phyloP scores from a whole-genome alignment of 2,888 invertebrate species.

The Acheta domesticus region DNA sequence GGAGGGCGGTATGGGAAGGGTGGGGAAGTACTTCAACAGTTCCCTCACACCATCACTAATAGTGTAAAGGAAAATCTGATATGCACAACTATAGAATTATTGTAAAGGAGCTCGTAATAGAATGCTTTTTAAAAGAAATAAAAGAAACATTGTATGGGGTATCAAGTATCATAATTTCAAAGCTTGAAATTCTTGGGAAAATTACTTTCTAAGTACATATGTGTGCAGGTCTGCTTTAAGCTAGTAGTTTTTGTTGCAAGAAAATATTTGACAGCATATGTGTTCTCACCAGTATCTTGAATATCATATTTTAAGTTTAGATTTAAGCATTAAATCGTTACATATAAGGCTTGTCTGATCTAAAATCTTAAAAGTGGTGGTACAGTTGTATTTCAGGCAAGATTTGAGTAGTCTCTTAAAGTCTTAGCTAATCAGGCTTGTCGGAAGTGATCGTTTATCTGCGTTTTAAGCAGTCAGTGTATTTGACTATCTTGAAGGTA shows the following conservation, averaged over 20 bases:
- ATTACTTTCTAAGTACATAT: constrained; percentile 23
- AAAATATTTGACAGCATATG: constrained; percentile 11
- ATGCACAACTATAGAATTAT: constrained; percentile 29
- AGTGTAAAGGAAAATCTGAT: constrained; percentile 23
- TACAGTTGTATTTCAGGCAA: neutral
- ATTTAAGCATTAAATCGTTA: constrained; percentile 30
- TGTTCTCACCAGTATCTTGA: constrained; percentile 18
- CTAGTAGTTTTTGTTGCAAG: constrained; percentile 19
- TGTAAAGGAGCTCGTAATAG: constrained; percentile 30
- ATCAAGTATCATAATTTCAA: constrained; percentile 23
- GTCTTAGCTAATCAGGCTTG: neutral
- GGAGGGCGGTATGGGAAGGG: constrained; percentile 36
- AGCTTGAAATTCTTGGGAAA: constrained; percentile 22
- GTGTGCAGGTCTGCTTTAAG: constrained; percentile 27
- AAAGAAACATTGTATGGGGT: constrained; percentile 33
- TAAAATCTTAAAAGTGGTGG: neutral
- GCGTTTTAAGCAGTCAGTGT: neutral
- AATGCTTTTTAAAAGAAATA: constrained; percentile 28
- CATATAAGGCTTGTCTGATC: constrained; percentile 23
- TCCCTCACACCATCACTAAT: constrained; percentile 23
- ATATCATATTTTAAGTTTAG: constrained; percentile 35
- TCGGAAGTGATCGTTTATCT: neutral
- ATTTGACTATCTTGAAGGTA: neutral
- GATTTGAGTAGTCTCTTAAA: neutral
- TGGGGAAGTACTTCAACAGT: constrained; percentile 30